These are phyloP conservation scores for Acrossocheilus fasciatus DNA, from an alignment of 2,797 vertebrate genomes.

Conservation along the genomic window DNA sequence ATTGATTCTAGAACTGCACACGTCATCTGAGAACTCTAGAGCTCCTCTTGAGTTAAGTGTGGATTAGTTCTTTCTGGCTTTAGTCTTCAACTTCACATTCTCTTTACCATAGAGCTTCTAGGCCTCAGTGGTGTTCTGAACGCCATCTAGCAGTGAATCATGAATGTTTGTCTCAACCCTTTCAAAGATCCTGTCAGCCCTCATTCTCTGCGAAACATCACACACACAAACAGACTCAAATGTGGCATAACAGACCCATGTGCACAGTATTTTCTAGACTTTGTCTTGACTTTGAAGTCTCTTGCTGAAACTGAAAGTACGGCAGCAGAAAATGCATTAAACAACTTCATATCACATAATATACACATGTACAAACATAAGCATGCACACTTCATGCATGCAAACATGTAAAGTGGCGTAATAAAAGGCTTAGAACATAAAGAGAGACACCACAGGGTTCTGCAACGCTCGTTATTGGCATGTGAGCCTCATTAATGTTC, in stretches of 20 bases:
- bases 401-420: slow-evolving; percentile 29
- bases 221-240: slow-evolving; percentile 53
- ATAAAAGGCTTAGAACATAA: slow-evolving; percentile 26
- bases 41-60: slow-evolving; percentile 1
- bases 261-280: neutral
- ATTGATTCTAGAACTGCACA: neutral
- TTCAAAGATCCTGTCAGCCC: slow-evolving; percentile 77
- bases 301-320: neutral
- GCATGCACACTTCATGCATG: slow-evolving; percentile 34
- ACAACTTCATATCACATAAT: slow-evolving; percentile 68
- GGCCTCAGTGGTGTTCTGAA: slow-evolving; percentile 82
- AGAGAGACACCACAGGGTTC: slow-evolving; percentile 45
- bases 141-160: slow-evolving; percentile 91
- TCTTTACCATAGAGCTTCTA: slow-evolving; percentile 85
- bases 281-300: neutral
- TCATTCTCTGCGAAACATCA: slow-evolving; percentile 87
- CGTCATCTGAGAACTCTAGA: slow-evolving; percentile 39
- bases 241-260: neutral
- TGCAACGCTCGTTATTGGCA: slow-evolving; percentile 10
- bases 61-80: slow-evolving; percentile 48
- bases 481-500: slow-evolving; percentile 15
- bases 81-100: slow-evolving; percentile 57
- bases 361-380: slow-evolving; percentile 70
- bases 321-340: neutral
- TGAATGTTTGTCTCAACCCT: slow-evolving; percentile 80